These are phyloP conservation scores for Nothoprocta perdicaria DNA, from an alignment of 2,113 vertebrate species.

Conservation along the genomic window DNA sequence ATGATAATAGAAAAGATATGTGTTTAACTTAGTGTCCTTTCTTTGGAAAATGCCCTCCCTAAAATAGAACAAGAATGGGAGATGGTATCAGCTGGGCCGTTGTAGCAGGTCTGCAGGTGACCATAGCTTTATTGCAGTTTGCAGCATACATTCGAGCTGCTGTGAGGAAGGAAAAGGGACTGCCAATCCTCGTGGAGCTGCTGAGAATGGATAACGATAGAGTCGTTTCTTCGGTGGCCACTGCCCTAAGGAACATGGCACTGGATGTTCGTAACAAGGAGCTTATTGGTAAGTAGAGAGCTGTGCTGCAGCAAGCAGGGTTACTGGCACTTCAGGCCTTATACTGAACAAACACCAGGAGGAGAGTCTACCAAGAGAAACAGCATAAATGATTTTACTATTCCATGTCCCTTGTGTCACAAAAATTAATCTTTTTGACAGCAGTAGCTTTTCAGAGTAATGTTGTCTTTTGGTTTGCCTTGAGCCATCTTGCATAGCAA, in stretches of 20 bases:
- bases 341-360: rapidly evolving
- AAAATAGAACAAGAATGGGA: rapidly evolving
- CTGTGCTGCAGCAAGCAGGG: rapidly evolving
- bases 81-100: not conserved
- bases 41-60: not conserved
- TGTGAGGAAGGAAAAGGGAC: constrained; percentile 95
- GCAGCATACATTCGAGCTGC: constrained; percentile 95
- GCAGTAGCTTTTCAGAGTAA: not conserved
- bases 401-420: not conserved
- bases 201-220: constrained; percentile 97
- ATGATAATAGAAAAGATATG: rapidly evolving
- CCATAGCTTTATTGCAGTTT: constrained; percentile 79
- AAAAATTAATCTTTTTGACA: not conserved
- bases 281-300: constrained; percentile 87
- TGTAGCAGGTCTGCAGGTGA: not conserved
- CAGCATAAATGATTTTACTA: rapidly evolving
- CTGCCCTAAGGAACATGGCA: constrained; percentile 96
- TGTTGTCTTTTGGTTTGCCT: not conserved
- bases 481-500: not conserved
- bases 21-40: rapidly evolving
- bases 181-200: constrained; percentile 97
- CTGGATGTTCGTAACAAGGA: constrained; percentile 97
- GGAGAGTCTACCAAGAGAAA: not conserved
- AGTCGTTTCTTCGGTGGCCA: constrained; percentile 96
- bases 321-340: rapidly evolving